Evolutionary conservation across 2,888 invertebrate species (phyloP).

Genomic region (Tetramorium bicarinatum): DNA sequence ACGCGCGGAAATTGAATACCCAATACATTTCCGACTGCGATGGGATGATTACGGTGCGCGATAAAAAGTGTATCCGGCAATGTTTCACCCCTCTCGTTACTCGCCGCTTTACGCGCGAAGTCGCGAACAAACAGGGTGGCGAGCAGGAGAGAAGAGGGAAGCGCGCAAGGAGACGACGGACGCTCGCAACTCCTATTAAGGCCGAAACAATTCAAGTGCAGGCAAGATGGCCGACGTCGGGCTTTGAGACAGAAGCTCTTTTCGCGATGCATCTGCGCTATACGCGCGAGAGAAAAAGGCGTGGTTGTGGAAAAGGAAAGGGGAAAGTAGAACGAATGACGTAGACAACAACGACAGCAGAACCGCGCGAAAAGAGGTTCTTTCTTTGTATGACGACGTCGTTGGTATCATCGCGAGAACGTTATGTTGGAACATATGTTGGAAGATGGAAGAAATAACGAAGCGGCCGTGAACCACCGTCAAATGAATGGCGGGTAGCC

Average conservation of each 20-base stretch:
- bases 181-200: slow-evolving; percentile 77
- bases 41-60: background rate
- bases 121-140: slow-evolving; percentile 17
- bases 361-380: background rate
- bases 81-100: background rate
- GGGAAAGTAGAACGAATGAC: slow-evolving; percentile 44
- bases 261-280: slow-evolving; percentile 63
- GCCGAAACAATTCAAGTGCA: slow-evolving; percentile 80
- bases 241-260: slow-evolving; percentile 73
- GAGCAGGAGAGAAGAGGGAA: slow-evolving; percentile 61
- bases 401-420: background rate
- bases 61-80: slow-evolving; percentile 11
- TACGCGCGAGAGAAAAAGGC: slow-evolving; percentile 35
- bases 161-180: slow-evolving; percentile 56
- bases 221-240: slow-evolving; percentile 75
- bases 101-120: slow-evolving; percentile 32
- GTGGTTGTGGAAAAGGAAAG: slow-evolving; percentile 50
- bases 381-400: background rate
- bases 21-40: background rate
- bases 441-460: background rate
- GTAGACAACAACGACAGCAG: slow-evolving; percentile 48
- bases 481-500: background rate
- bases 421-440: too few relatives aligned
- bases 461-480: background rate
- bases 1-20: background rate